These are phyloP conservation scores for Solea solea DNA, from an alignment of 2,113 vertebrate genomes.

Conservation along the genomic window DNA sequence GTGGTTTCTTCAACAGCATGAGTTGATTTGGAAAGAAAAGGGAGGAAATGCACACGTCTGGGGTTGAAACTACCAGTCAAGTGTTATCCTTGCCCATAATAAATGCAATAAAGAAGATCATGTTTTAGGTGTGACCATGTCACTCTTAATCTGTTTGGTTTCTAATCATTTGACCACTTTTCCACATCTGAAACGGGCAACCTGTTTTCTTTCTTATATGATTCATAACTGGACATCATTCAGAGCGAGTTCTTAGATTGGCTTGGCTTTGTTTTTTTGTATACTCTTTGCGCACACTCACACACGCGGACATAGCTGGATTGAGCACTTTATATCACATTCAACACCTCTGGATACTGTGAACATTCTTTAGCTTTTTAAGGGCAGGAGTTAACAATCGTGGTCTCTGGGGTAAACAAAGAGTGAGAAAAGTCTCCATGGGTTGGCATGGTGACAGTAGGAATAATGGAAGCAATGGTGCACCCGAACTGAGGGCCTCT, in stretches of 20 bases:
- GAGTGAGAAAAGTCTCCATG: constrained; percentile 21
- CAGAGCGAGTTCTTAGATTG: constrained; percentile 3
- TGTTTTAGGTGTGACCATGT: constrained; percentile 35
- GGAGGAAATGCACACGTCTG: not conserved
- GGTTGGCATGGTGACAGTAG: constrained; percentile 48
- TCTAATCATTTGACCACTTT: constrained; percentile 22
- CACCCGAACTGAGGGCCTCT: constrained; percentile 7
- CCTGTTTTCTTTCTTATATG: constrained; percentile 34
- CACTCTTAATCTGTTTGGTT: constrained; percentile 22
- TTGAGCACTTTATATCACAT: not conserved
- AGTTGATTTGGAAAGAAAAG: constrained; percentile 23
- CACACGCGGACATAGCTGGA: not conserved
- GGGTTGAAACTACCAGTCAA: not conserved
- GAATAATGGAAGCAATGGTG: constrained; percentile 36
- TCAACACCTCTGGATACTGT: not conserved
- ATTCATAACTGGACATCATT: constrained; percentile 21
- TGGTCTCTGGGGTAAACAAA: constrained; percentile 22
- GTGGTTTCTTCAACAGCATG: not conserved
- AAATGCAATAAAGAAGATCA: constrained; percentile 35
- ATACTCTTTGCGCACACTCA: not conserved
- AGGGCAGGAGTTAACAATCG: constrained; percentile 40
- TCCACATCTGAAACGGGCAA: constrained; percentile 8
- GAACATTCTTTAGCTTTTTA: constrained; percentile 1
- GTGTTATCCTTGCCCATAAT: constrained; percentile 16
- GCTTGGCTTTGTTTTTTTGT: not conserved